Conservation (phyloP, 1,140 invertebrate species). For the Homalodisca vitripennis region DNA sequence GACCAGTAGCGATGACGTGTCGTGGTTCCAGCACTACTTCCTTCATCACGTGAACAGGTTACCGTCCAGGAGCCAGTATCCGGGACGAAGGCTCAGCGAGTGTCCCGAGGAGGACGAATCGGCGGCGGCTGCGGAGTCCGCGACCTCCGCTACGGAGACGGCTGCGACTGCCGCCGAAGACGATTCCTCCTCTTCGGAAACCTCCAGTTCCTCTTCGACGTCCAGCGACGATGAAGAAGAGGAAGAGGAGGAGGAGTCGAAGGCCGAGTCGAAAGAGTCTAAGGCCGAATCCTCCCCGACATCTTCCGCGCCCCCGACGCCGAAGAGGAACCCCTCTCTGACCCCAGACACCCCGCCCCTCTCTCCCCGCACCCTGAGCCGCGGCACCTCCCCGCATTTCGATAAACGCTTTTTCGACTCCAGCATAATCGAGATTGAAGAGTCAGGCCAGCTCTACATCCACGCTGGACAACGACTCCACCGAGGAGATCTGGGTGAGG, state of each 20-base stretch:
- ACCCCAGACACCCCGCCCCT: conserved; percentile 46
- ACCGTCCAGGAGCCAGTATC: conserved; percentile 51
- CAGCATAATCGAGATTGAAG: conserved; percentile 77
- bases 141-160: no score
- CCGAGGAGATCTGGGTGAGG: conserved; percentile 70
- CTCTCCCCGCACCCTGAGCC: conserved; percentile 36
- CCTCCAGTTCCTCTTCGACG: conserved; percentile 48
- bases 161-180: conserved; percentile 51
- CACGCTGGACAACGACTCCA: conserved; percentile 57
- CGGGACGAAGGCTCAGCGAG: conserved; percentile 66
- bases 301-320: conserved; percentile 41
- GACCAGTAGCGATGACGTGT: conserved; percentile 61
- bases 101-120: conserved; percentile 76
- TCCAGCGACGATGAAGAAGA: background rate
- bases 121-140: no score
- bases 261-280: conserved; percentile 12
- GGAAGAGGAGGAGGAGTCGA: no score
- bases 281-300: conserved; percentile 9
- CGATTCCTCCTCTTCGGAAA: conserved; percentile 17
- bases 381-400: conserved; percentile 57
- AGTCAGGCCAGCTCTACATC: conserved; percentile 63
- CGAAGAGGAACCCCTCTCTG: conserved; percentile 48
- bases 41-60: conserved; percentile 66
- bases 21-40: conserved; percentile 71
- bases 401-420: conserved; percentile 79